phyloP scores from a whole-genome alignment of 2,113 vertebrate species.

The Tetraodon nigroviridis region DNA sequence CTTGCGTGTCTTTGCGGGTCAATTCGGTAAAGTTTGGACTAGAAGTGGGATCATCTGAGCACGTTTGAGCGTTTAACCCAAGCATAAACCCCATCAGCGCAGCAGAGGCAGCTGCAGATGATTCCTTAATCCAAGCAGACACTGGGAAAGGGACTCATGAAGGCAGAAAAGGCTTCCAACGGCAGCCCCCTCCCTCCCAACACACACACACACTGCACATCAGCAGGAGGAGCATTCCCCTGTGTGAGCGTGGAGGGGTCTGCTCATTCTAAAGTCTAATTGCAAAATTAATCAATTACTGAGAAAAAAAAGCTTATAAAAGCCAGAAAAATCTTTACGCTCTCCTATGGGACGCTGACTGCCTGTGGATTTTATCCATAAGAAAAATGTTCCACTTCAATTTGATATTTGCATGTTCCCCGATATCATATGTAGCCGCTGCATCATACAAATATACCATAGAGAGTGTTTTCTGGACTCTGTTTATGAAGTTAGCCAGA shows the following conservation, averaged over 20 bases:
- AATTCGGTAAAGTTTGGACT: slow-evolving; percentile 48
- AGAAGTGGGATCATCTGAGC: slow-evolving; percentile 50
- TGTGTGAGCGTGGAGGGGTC: slow-evolving; percentile 49
- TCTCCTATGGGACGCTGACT: slow-evolving; percentile 34
- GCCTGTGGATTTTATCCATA: slow-evolving; percentile 42
- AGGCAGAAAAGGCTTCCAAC: slow-evolving; percentile 50
- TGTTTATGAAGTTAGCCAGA: slow-evolving; percentile 63
- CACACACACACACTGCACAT: slow-evolving; percentile 16
- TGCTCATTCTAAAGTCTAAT: slow-evolving; percentile 60
- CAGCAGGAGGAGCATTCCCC: slow-evolving; percentile 48
- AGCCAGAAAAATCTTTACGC: slow-evolving; percentile 47
- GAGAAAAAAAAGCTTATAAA: slow-evolving; percentile 43
- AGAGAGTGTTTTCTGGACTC: slow-evolving; percentile 50
- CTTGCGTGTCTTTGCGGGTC: slow-evolving; percentile 45
- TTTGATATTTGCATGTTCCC: slow-evolving; percentile 42
- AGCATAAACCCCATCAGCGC: slow-evolving; percentile 59
- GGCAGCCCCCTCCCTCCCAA: slow-evolving; percentile 21
- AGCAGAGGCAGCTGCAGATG: slow-evolving; percentile 44
- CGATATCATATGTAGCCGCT: slow-evolving; percentile 11
- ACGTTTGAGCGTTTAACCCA: slow-evolving; percentile 62
- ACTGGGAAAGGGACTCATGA: slow-evolving; percentile 55
- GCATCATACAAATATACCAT: slow-evolving; percentile 28
- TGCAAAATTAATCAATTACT: slow-evolving; percentile 71
- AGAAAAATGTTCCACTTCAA: slow-evolving; percentile 34
- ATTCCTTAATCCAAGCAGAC: slow-evolving; percentile 63